Conservation (phyloP, 2,797 vertebrate genomes). For the Ataeniobius toweri region DNA sequence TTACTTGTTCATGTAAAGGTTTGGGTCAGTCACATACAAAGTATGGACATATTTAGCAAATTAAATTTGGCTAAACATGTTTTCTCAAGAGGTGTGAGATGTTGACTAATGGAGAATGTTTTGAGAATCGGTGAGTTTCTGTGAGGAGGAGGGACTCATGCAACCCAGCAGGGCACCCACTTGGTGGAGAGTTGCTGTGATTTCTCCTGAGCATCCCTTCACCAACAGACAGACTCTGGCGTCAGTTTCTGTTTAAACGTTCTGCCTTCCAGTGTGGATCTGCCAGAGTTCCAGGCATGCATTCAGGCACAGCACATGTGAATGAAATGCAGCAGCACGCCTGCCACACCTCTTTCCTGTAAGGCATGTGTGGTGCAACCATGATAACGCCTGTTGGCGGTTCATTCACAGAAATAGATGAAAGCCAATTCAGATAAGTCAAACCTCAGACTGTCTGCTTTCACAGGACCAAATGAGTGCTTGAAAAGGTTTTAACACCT, state of each 20-base stretch:
- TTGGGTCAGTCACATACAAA: not conserved
- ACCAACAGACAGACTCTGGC: conserved; percentile 16
- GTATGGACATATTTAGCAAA: not conserved
- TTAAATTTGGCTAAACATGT: conserved; percentile 20
- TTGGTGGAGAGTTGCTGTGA: conserved; percentile 38
- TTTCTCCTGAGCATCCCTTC: conserved; percentile 27
- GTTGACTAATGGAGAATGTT: conserved; percentile 47
- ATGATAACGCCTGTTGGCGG: conserved; percentile 51
- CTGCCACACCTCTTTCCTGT: conserved; percentile 45
- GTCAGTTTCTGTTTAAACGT: conserved; percentile 11
- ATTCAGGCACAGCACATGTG: conserved; percentile 19
- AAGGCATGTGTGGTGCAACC: conserved; percentile 56
- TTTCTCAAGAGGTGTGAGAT: conserved; percentile 16
- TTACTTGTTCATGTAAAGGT: not conserved
- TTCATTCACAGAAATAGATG: conserved; percentile 50
- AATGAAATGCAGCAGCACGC: conserved; percentile 63
- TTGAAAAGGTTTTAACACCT: not conserved
- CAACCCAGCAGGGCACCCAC: conserved; percentile 53
- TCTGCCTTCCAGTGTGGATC: conserved; percentile 21
- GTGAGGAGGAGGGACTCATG: conserved; percentile 36
- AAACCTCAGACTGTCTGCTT: not conserved
- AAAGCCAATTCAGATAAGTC: conserved; percentile 42
- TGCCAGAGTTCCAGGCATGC: conserved; percentile 24
- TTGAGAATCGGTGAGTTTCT: conserved; percentile 43
- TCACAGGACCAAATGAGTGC: not conserved